Percentiles rank a stretch among this genome's conserved stretches.
These are phyloP conservation scores for Eucera pruinosa DNA, from an alignment of 2,888 invertebrate species.

Conservation along the genomic window DNA sequence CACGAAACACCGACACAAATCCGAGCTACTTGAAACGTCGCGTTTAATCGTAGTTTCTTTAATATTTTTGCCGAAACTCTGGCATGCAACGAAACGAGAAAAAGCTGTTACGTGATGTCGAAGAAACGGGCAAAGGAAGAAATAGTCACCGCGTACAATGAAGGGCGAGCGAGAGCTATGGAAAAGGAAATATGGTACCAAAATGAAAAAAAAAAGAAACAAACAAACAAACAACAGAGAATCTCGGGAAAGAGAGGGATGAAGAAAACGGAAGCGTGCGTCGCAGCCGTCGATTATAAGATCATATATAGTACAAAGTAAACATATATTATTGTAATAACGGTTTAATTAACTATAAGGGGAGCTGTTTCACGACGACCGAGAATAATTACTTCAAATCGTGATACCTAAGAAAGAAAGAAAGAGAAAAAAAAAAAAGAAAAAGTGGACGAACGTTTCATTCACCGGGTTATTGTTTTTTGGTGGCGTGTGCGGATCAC, in stretches of 20 bases:
- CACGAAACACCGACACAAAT: no score
- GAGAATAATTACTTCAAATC: conserved; percentile 23
- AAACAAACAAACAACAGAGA: not conserved
- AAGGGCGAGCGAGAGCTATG: conserved; percentile 63
- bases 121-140: not conserved
- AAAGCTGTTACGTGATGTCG: not conserved
- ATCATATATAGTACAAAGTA: conserved; percentile 85
- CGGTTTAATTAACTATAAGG: conserved; percentile 76
- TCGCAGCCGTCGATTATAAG: conserved; percentile 79
- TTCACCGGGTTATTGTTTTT: conserved; percentile 20
- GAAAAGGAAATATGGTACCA: no score
- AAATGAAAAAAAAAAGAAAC: conserved; percentile 62
- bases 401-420: no score
- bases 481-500: conserved; percentile 9
- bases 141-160: conserved; percentile 55
- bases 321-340: conserved; percentile 83
- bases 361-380: conserved; percentile 46
- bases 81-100: conserved; percentile 37
- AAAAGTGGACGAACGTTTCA: conserved; percentile 30
- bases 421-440: no score
- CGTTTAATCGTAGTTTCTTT: no score
- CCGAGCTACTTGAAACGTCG: no score
- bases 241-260: not conserved
- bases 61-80: no score
- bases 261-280: conserved; percentile 61